Evolutionary conservation across 2,113 vertebrate species (phyloP).

Genomic region (Corydoras sp.): DNA sequence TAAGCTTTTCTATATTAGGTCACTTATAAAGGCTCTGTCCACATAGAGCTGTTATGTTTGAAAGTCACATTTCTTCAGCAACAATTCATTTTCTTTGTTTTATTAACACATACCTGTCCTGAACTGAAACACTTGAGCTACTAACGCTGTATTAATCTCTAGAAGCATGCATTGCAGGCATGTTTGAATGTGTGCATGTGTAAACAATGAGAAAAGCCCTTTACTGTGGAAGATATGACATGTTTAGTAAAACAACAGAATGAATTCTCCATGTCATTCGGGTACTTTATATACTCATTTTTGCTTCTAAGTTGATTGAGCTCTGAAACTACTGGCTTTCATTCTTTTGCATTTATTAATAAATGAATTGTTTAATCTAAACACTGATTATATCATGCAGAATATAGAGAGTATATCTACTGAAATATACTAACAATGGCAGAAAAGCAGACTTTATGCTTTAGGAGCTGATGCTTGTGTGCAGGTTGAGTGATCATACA

Average conservation of each 20-base stretch:
- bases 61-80: conserved; percentile 16
- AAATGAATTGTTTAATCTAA: conserved; percentile 33
- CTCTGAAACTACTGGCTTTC: not conserved
- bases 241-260: conserved; percentile 42
- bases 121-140: conserved; percentile 18
- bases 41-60: conserved; percentile 14
- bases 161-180: conserved; percentile 33
- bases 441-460: conserved; percentile 15
- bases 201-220: conserved; percentile 65
- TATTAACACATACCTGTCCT: conserved; percentile 10
- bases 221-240: conserved; percentile 52
- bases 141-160: conserved; percentile 33
- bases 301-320: not conserved
- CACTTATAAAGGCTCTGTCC: conserved; percentile 43
- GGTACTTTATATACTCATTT: conserved; percentile 22
- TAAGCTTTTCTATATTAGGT: conserved; percentile 22
- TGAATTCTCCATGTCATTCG: conserved; percentile 47
- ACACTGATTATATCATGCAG: conserved; percentile 47
- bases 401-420: conserved; percentile 39
- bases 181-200: conserved; percentile 47
- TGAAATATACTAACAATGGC: conserved; percentile 33
- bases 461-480: conserved; percentile 24
- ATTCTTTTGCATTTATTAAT: conserved; percentile 27
- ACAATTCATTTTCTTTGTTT: conserved; percentile 7
- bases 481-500: conserved; percentile 12